phyloP scores from a whole-genome alignment of 2,797 vertebrate genomes.

The Acanthurus leucopareius region DNA sequence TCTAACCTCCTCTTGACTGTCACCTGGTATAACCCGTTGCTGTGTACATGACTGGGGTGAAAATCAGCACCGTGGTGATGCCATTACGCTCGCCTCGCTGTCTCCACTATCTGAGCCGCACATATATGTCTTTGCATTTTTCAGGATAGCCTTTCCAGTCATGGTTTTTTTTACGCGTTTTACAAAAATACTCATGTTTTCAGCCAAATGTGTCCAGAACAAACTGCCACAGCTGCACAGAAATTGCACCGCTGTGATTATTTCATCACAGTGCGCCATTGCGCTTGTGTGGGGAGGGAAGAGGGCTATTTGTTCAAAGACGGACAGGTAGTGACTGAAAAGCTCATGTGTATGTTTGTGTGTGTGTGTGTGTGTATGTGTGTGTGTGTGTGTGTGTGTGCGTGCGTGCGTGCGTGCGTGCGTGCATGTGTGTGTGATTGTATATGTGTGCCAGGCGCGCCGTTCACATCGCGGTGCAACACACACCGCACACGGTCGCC shows the following conservation, averaged over 20 bases:
- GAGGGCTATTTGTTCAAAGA: constrained; percentile 61
- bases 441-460: constrained; percentile 45
- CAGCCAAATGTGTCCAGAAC: constrained; percentile 12
- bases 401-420: constrained; percentile 23
- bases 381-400: constrained; percentile 19
- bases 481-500: constrained; percentile 63
- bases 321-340: constrained; percentile 60
- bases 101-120: constrained; percentile 27
- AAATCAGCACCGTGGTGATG: constrained; percentile 66
- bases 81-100: constrained; percentile 48
- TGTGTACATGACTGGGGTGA: constrained; percentile 72
- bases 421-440: constrained; percentile 13
- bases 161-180: too few relatives aligned
- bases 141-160: too few relatives aligned
- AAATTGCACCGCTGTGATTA: constrained; percentile 52
- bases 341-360: background rate
- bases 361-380: constrained; percentile 15
- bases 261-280: constrained; percentile 72
- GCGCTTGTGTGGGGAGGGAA: constrained; percentile 62
- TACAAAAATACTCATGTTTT: background rate
- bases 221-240: constrained; percentile 53
- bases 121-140: constrained; percentile 17
- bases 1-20: constrained; percentile 63
- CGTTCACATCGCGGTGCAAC: constrained; percentile 53
- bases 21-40: constrained; percentile 82